These are phyloP conservation scores for Parauchenoglanis ngamensis DNA, from an alignment of 2,797 vertebrate genomes.

Conservation along the genomic window DNA sequence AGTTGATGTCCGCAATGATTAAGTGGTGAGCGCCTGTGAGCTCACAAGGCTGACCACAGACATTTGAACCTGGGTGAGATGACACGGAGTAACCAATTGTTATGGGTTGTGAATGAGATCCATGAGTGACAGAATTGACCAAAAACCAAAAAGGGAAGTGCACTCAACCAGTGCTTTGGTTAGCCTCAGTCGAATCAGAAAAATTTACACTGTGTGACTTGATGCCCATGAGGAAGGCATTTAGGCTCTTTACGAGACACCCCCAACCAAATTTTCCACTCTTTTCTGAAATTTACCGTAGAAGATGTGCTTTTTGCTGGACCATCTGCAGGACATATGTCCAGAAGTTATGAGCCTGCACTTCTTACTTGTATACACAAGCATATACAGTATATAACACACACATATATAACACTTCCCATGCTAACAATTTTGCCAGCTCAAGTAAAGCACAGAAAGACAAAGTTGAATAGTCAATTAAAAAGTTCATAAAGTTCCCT, in stretches of 20 bases:
- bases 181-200: slow-evolving; percentile 41
- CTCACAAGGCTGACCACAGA: slow-evolving; percentile 27
- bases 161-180: slow-evolving; percentile 34
- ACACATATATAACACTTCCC: not conserved
- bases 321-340: slow-evolving; percentile 53
- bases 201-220: slow-evolving; percentile 32
- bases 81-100: not conserved
- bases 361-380: slow-evolving; percentile 9
- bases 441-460: slow-evolving; percentile 5
- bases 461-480: slow-evolving; percentile 14
- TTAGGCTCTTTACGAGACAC: slow-evolving; percentile 17
- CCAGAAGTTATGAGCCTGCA: slow-evolving; percentile 29
- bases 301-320: slow-evolving; percentile 29
- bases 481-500: not conserved
- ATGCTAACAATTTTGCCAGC: slow-evolving; percentile 29
- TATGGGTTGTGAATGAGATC: slow-evolving; percentile 30
- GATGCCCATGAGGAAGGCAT: slow-evolving; percentile 45
- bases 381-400: slow-evolving; percentile 3
- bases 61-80: slow-evolving; percentile 31
- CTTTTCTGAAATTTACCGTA: slow-evolving; percentile 34
- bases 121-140: slow-evolving; percentile 39
- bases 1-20: not conserved
- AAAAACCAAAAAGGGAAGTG: slow-evolving; percentile 25
- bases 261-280: slow-evolving; percentile 23
- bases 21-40: slow-evolving; percentile 4